Base-by-base conservation (phyloP, 2,797 vertebrate species). In the Cygnus olor region DNA sequence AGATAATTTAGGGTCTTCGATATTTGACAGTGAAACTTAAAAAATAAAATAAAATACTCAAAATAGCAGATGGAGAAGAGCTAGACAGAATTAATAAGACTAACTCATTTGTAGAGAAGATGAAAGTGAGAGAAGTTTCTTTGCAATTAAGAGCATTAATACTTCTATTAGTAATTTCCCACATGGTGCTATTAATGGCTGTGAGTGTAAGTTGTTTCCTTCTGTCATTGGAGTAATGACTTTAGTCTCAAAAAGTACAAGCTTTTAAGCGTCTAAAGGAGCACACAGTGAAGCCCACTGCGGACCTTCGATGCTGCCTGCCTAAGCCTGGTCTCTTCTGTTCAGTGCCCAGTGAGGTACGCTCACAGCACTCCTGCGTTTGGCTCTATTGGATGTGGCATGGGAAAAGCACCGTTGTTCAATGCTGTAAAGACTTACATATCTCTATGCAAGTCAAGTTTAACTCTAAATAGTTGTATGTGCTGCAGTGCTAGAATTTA, bases 241-340 rank as follows among this genome's bases (percentile, higher is more conserved):
- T 10, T n/a, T 10, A 11, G 42, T 44, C 49, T 57, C 19, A 17
- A 25, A n/a, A 28, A 87, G 34, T 13, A 19, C 10, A 63, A 58
- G 14, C 18, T 60, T 90, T 58, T 38, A 9, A 25, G 36, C 4
- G 7, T 11, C 19, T 42, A 45, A 65, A 11, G 38, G 22, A 70
- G 2, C 42, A 9, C 0, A 0, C 38, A 28, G n/a, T 24, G 49
- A 34, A 84, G 69, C 9, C 2, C 2, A 15, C 24, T 54, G 54
- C 22, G 58, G 60, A 40, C 7, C 27, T 49, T 56, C 15, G 1
- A 0, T 5, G 2, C 32, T 21, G 16, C 77, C 57, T 82, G 56
- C 34, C 61, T 30, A 3, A 58, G 68, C 34, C 68, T 54, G 22
- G 15, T 25, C 54, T 81, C 17, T 30, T 2, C 0, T 4, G 14